Percentiles rank a stretch among this genome's conserved stretches.
These are phyloP conservation scores for Drosophila bipectinata DNA, from an alignment of 1,140 invertebrate species.

Conservation along the genomic window DNA sequence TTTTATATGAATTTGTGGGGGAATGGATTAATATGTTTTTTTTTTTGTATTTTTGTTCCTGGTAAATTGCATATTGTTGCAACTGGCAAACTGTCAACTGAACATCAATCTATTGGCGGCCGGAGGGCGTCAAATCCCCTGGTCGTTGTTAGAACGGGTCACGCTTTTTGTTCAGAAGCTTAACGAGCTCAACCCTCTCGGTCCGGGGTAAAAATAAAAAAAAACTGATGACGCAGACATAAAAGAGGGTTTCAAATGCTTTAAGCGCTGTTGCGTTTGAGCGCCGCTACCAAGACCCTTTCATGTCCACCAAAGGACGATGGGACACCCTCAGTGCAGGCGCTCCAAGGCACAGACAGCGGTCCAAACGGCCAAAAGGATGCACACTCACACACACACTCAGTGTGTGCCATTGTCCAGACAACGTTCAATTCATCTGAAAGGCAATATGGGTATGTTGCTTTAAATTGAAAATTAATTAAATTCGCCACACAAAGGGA, in stretches of 20 bases:
- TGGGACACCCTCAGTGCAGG: slow-evolving; percentile 6
- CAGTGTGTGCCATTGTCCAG: slow-evolving; percentile 17
- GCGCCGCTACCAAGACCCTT: slow-evolving; percentile 39
- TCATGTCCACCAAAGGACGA: slow-evolving; percentile 44
- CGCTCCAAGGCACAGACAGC: slow-evolving; percentile 67
- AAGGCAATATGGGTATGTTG: slow-evolving; percentile 20
- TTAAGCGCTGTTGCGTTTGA: slow-evolving; percentile 52
- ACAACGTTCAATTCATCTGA: slow-evolving; percentile 28
- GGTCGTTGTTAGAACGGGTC: slow-evolving; percentile 55
- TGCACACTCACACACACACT: slow-evolving; percentile 3
- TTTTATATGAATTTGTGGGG: slow-evolving; percentile 39
- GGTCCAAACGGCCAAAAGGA: slow-evolving; percentile 44
- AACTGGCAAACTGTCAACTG: slow-evolving; percentile 66
- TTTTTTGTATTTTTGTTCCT: slow-evolving; percentile 2
- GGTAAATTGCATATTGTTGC: slow-evolving; percentile 64
- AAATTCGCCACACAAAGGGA: slow-evolving; percentile 27
- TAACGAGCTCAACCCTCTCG: slow-evolving; percentile 64
- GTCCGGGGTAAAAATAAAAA: slow-evolving; percentile 17
- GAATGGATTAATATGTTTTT: neutral
- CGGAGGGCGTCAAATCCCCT: slow-evolving; percentile 60
- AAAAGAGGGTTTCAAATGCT: slow-evolving; percentile 70
- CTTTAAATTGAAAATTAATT: slow-evolving; percentile 45
- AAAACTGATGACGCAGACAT: slow-evolving; percentile 72
- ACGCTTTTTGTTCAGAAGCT: slow-evolving; percentile 65
- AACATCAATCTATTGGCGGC: slow-evolving; percentile 75